A percentile compares a stretch with the other conserved stretches of the same genome.
Evolutionary conservation across 2,797 vertebrate species (phyloP).

Genomic region (Schizopygopsis pylzovi): DNA sequence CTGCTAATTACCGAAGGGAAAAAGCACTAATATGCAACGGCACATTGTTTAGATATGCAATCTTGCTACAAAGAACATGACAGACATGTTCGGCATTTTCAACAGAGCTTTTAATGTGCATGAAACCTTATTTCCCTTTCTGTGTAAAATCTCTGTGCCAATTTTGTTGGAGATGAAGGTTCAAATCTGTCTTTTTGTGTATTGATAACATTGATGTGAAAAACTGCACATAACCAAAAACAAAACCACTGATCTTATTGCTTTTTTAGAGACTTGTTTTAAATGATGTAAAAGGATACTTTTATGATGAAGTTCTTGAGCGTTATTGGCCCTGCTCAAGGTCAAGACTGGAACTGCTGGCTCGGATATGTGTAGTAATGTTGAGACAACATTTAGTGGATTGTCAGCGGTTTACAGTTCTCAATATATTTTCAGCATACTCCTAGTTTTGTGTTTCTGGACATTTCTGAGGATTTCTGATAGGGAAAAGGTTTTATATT

Average conservation of each 20-base stretch:
- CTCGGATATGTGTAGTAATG: slow-evolving; percentile 10
- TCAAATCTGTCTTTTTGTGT: slow-evolving; percentile 2
- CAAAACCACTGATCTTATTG: background rate
- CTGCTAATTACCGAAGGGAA: slow-evolving; percentile 16
- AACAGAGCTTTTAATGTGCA: slow-evolving; percentile 11
- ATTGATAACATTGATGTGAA: background rate
- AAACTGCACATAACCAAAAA: slow-evolving; percentile 5
- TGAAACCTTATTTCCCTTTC: slow-evolving; percentile 17
- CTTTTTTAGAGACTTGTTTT: slow-evolving; percentile 32
- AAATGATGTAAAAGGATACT: background rate
- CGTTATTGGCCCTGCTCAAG: background rate
- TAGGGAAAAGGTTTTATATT: background rate
- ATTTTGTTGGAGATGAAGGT: slow-evolving; percentile 36
- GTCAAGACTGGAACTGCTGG: slow-evolving; percentile 11
- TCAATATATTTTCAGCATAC: slow-evolving; percentile 19
- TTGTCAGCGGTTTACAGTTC: slow-evolving; percentile 19
- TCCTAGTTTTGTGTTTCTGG: slow-evolving; percentile 32
- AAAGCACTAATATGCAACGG: slow-evolving; percentile 6
- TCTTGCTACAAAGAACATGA: background rate
- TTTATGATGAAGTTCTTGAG: slow-evolving; percentile 41
- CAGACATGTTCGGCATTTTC: background rate
- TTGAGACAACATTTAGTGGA: slow-evolving; percentile 4
- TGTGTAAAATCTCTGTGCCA: background rate
- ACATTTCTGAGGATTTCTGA: slow-evolving; percentile 14
- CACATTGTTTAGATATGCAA: slow-evolving; percentile 31